Conservation (phyloP, 2,888 invertebrate species). For the Nephrocerus scutellatus region DNA sequence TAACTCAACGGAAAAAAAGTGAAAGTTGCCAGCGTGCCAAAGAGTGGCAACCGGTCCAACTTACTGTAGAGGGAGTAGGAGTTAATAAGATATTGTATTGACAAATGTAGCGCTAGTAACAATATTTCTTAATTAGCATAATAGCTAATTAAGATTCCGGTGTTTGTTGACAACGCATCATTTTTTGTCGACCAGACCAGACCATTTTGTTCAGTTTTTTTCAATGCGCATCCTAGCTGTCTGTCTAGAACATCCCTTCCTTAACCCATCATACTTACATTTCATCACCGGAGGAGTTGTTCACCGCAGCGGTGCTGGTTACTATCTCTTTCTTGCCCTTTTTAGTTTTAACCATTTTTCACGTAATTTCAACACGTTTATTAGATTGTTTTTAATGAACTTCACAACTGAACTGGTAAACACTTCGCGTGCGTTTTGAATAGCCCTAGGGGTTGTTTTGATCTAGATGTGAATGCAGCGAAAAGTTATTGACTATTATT, state of each 20-base stretch:
- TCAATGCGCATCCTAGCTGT: conserved; percentile 7
- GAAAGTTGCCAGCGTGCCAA: conserved; percentile 18
- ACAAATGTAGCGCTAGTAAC: too few species aligned
- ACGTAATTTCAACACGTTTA: conserved; percentile 46
- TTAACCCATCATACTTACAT: conserved; percentile 55
- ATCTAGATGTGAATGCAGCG: too few species aligned
- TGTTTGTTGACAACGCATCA: conserved; percentile 25
- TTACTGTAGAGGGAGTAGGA: too few species aligned
- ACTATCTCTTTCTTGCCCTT: conserved; percentile 71
- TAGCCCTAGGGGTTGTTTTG: too few species aligned
- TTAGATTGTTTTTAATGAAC: conserved; percentile 20
- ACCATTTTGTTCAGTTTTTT: not conserved
- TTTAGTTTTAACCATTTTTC: conserved; percentile 71
- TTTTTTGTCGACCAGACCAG: conserved; percentile 14
- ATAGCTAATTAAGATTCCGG: not conserved
- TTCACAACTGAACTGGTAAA: conserved; percentile 22
- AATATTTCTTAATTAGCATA: not conserved
- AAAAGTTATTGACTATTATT: too few species aligned
- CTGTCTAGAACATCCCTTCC: conserved; percentile 4
- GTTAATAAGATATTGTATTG: too few species aligned
- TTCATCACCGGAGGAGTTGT: conserved; percentile 58
- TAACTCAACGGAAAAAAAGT: conserved; percentile 12
- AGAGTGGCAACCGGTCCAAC: not conserved
- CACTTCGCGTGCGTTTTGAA: too few species aligned
- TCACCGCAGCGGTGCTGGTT: conserved; percentile 30